phyloP scores from a whole-genome alignment of 2,113 vertebrate genomes.

The Hippocampus abdominalis region DNA sequence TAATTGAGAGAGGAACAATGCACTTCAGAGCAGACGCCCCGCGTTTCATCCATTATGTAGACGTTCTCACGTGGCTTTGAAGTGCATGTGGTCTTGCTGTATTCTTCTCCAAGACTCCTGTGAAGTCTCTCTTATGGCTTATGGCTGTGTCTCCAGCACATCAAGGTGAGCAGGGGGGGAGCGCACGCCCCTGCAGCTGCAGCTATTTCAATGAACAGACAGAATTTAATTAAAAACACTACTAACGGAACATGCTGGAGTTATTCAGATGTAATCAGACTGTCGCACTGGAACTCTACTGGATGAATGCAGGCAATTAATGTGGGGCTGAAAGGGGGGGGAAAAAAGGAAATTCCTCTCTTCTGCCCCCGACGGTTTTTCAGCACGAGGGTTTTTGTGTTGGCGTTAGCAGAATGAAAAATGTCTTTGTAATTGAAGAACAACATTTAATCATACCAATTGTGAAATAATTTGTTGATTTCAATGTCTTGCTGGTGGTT shows the following conservation, averaged over 20 bases:
- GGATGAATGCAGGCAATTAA: slow-evolving; percentile 50
- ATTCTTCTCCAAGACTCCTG: slow-evolving; percentile 40
- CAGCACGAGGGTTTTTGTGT: slow-evolving; percentile 17
- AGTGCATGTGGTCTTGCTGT: slow-evolving; percentile 45
- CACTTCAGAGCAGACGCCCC: slow-evolving; percentile 39
- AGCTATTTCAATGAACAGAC: slow-evolving; percentile 24
- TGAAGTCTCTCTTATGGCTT: slow-evolving; percentile 56
- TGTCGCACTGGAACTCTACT: slow-evolving; percentile 13
- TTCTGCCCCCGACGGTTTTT: slow-evolving; percentile 17
- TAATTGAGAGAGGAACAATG: slow-evolving; percentile 57
- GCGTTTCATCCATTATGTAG: slow-evolving; percentile 62
- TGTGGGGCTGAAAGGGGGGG: slow-evolving; percentile 36
- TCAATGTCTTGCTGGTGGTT: neutral
- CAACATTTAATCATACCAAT: neutral
- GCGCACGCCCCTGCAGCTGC: slow-evolving; percentile 17
- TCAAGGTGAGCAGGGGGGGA: slow-evolving; percentile 45
- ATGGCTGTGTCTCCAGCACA: slow-evolving; percentile 45
- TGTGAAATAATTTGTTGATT: neutral
- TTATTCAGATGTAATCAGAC: slow-evolving; percentile 51
- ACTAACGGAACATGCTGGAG: slow-evolving; percentile 22
- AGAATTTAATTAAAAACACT: slow-evolving; percentile 56
- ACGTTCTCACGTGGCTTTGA: slow-evolving; percentile 50
- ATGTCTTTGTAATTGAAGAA: neutral
- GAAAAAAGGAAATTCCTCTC: slow-evolving; percentile 41
- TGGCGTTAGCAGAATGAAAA: neutral